Base-by-base conservation (phyloP, 2,888 invertebrate species). In the Drosophila eohydei region DNA sequence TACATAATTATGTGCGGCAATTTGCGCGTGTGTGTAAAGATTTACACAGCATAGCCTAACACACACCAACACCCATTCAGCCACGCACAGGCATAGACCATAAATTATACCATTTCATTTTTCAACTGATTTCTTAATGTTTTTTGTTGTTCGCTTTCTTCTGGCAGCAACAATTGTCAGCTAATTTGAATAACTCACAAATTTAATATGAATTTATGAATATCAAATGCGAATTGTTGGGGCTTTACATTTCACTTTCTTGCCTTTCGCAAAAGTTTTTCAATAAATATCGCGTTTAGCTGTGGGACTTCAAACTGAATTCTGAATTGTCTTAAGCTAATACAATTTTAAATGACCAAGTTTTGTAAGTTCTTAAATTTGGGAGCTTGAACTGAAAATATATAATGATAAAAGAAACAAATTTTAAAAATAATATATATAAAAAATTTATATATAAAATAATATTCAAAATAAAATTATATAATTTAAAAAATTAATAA, bases 1-100 rank as follows among this genome's bases (percentile, higher is more conserved):
- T 85, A 74, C 83, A 85, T 86, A 88, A 89, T 89, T 89, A 88
- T 88, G 89, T 89, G 89, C 80, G 89, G 78, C 88, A 88, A 82
- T 88, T 87, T 88, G 80, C 68, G 78, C 74, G 78, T 80, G 74
- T 74, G 78, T 64, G 75, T 59, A 78, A 85, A 83, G 88, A 85
- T 85, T 88, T 86, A 59, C 70, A 65, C 68, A 80, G 62, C 16
- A 48, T 32, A 48, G 65, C 57, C 41, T 56, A 66, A 60, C 57
- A 56, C 51, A 57, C 56, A 62, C 44, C 11, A 36, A 65, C 58
- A 40, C 36, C n/a, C 56, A 61, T 21, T 21, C 21, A 21, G 21
- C 21, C 36, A 38, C 34, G n/a, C 36, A 2, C 51, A 14, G 14
- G n/a, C 14, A 38, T 8, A 28, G 26, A 3, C 52, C 71, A 71